Percentiles rank a stretch among this genome's conserved stretches.
phyloP scores from a whole-genome alignment of 2,888 invertebrate species.

The Ophion ventricosus region DNA sequence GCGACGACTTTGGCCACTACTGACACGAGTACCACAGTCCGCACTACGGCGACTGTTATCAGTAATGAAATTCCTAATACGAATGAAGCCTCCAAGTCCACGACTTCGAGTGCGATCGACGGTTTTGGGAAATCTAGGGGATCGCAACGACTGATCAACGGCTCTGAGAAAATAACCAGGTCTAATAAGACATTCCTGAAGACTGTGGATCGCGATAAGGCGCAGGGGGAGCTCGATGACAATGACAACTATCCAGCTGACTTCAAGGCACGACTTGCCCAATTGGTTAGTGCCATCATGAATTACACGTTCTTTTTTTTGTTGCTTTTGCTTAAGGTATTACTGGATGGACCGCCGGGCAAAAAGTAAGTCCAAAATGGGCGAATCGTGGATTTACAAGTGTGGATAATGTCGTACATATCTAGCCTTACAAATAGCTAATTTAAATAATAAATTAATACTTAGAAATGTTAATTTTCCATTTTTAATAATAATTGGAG shows the following conservation, averaged over 20 bases:
- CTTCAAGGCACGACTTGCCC: slow-evolving; percentile 79
- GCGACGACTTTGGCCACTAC: slow-evolving; percentile 34
- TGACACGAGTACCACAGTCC: slow-evolving; percentile 12
- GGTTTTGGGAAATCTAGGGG: slow-evolving; percentile 55
- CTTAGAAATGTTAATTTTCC: too few relatives aligned
- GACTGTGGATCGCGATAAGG: slow-evolving; percentile 58
- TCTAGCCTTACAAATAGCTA: too few relatives aligned
- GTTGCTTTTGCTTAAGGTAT: not conserved
- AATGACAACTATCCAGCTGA: slow-evolving; percentile 80
- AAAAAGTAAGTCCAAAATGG: too few relatives aligned
- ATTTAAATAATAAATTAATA: too few relatives aligned
- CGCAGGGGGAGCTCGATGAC: slow-evolving; percentile 69
- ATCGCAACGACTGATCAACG: slow-evolving; percentile 53
- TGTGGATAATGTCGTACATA: too few relatives aligned
- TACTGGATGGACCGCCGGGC: too few relatives aligned
- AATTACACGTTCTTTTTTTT: not conserved
- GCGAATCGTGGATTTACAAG: too few relatives aligned
- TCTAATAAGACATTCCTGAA: slow-evolving; percentile 74
- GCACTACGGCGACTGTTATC: slow-evolving; percentile 39
- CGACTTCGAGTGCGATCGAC: slow-evolving; percentile 26
- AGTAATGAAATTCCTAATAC: slow-evolving; percentile 72
- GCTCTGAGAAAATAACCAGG: slow-evolving; percentile 60
- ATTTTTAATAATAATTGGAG: too few relatives aligned
- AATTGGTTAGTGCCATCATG: slow-evolving; percentile 74
- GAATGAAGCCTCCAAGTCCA: slow-evolving; percentile 59